Base-by-base conservation (phyloP, 2,888 invertebrate species). In the Pasiphila rectangulata region DNA sequence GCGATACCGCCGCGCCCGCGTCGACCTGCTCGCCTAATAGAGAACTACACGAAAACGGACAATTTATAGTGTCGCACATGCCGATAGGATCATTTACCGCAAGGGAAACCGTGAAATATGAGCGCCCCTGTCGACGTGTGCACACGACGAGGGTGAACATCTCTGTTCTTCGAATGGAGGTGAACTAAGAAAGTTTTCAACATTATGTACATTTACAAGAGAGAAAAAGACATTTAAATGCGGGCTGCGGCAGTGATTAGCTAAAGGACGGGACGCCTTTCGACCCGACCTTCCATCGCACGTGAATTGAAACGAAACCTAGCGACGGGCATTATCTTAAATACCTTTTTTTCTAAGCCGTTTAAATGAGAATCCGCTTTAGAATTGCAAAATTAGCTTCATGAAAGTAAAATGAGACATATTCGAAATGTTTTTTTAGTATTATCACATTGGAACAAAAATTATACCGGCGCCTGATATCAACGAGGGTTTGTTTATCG, bases 191-290 rank as follows among this genome's bases (percentile, higher is more conserved):
- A 72, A 73, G 64, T 72, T 75, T 66, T 63, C 55, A 36, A 67
- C 60, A 56, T 67, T 61, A 63, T 56, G 63, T 72, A 75, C 69
- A 77, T 72, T 76, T 75, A 70, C 65, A 69, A 67, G 62, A 71
- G 72, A 79, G 61, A 69, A 72, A 75, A 77, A 73, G 77, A 71
- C 73, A 81, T 86, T 83, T 83, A 75, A 83, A 86, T 85, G 82
- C 85, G 80, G 82, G 79, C 72, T 79, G 72, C 67, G 70, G 64
- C 63, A 73, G 82, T 83, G 84, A 86, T 88, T 86, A 85, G 79
- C 71, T 68, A 61, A 64, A 73, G 69, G 72, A 67, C 65, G 67
- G 64, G 65, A 63, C 64, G 66, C 72, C 71, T 67, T 67, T 70
- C 67, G 69, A 65, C 69, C 75, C 66, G 52, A 64, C 63, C 68